Evolutionary conservation across 2,113 vertebrate genomes (phyloP), one percentile per base, ranked within the genome.

Genomic region (Mixornis gularis): DNA sequence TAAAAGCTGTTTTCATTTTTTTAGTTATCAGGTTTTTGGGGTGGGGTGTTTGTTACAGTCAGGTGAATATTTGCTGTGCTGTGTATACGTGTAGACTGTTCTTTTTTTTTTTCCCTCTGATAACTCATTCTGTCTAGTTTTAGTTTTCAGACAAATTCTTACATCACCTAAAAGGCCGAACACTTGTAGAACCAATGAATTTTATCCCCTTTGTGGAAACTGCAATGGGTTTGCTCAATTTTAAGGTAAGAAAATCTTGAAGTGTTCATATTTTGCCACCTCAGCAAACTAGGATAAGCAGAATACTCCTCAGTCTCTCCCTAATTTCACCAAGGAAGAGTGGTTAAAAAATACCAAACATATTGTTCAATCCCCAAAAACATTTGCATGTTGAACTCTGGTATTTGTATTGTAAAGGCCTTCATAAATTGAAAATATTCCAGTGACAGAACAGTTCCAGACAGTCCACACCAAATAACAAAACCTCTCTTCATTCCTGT

Each of bases 161-260:
- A 89, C 96, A 94, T 94, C 96, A 98, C 96, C 98, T 99, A 97
- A 99, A 98, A 98, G 98, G 98, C 97, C 98, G 98, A 96, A 95
- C 97, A 94, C 98, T 99, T 97, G 97, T 97, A 96, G 98, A 98
- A 95, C 98, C 99, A 95, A 96, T 99, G 96, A 98, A 98, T 97
- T 98, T 99, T 96, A 98, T 99, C 97, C 99, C 99, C 96, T 99
- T 99, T 98, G 99, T 99, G 98, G 99, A 99, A 98, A 99, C 98
- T 55, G 99, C 99, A 95, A 96, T 98, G 97, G 99, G 99, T 93
- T 98, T 99, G 96, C 99, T 99, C 96, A 99, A 99, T 98, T 99
- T 99, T 98, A 99, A 99, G 99, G 99, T 99, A 99, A 98, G 97
- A 92, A 92, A 84, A 79, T 83, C 72, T 84, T 91, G 41, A 92